phyloP scores from a whole-genome alignment of 2,797 vertebrate species.

The Melanotaenia nigrans region DNA sequence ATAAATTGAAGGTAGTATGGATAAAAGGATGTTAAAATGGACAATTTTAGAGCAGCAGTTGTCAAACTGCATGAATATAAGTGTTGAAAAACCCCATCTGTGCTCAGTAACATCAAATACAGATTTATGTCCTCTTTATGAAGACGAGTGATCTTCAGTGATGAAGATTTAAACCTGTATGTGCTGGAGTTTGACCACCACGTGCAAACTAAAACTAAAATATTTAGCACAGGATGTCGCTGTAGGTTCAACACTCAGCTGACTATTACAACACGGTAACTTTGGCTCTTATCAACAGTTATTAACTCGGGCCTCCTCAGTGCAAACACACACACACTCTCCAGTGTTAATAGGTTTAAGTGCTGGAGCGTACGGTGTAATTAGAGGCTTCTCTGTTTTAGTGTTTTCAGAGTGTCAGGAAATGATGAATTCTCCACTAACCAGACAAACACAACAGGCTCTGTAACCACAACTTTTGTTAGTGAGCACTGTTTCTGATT shows the following conservation, averaged over 20 bases:
- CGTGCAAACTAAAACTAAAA: background rate
- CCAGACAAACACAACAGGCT: constrained; percentile 23
- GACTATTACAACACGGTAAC: constrained; percentile 3
- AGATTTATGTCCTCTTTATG: too few species aligned
- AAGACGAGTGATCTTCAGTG: too few species aligned
- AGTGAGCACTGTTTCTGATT: constrained; percentile 23
- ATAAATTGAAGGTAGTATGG: too few species aligned
- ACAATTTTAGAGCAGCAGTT: too few species aligned
- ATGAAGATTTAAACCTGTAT: background rate
- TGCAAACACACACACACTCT: constrained; percentile 35
- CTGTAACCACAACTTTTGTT: constrained; percentile 20
- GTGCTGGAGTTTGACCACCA: too few species aligned
- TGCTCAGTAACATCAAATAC: too few species aligned
- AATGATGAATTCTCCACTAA: constrained; percentile 69
- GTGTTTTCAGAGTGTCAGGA: constrained; percentile 62
- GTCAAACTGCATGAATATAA: too few species aligned
- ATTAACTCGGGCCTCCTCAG: constrained; percentile 31
- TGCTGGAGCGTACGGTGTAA: constrained; percentile 71
- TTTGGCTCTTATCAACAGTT: constrained; percentile 34
- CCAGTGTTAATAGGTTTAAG: constrained; percentile 77
- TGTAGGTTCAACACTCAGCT: background rate
- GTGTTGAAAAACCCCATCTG: too few species aligned
- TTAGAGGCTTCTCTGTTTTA: constrained; percentile 73
- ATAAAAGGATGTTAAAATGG: too few species aligned
- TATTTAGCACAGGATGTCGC: background rate